These are phyloP conservation scores for Tiliqua scincoides DNA, from an alignment of 2,113 vertebrate genomes.

Conservation along the genomic window DNA sequence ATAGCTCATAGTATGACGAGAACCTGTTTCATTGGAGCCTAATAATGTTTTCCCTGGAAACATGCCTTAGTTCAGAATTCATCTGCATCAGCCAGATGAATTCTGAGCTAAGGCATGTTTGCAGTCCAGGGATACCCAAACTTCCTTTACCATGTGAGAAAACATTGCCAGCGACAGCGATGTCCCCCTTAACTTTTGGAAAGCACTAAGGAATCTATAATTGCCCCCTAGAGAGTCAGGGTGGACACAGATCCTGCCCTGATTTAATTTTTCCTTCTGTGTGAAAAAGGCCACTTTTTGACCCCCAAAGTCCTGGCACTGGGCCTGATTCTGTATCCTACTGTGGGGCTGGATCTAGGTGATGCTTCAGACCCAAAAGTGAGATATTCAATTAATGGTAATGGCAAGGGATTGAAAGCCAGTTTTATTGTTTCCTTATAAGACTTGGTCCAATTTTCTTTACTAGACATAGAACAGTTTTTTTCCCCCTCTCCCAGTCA, in stretches of 20 bases:
- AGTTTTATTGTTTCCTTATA: background rate
- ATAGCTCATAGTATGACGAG: background rate
- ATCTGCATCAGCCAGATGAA: slow-evolving; percentile 1
- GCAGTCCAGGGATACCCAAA: slow-evolving; percentile 28
- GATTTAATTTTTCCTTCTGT: slow-evolving; percentile 18
- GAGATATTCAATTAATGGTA: slow-evolving; percentile 20
- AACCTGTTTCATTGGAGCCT: slow-evolving; percentile 11
- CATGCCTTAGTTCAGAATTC: too few relatives aligned
- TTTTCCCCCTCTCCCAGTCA: too few relatives aligned
- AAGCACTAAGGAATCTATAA: slow-evolving; percentile 40
- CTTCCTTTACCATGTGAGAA: slow-evolving; percentile 25
- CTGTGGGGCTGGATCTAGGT: slow-evolving; percentile 6
- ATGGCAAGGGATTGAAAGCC: slow-evolving; percentile 13
- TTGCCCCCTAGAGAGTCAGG: slow-evolving; percentile 47
- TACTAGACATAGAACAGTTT: too few relatives aligned
- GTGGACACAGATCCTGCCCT: slow-evolving; percentile 31
- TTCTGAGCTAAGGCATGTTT: slow-evolving; percentile 26
- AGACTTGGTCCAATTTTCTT: background rate
- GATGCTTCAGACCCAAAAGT: slow-evolving; percentile 8
- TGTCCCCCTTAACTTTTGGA: slow-evolving; percentile 47
- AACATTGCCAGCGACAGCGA: slow-evolving; percentile 35
- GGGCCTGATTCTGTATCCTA: background rate
- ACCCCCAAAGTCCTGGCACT: background rate
- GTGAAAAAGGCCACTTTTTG: slow-evolving; percentile 5
- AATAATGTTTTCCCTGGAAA: slow-evolving; percentile 26